These are phyloP conservation scores for Abscondita cerata DNA, from an alignment of 2,888 invertebrate genomes.

Conservation along the genomic window DNA sequence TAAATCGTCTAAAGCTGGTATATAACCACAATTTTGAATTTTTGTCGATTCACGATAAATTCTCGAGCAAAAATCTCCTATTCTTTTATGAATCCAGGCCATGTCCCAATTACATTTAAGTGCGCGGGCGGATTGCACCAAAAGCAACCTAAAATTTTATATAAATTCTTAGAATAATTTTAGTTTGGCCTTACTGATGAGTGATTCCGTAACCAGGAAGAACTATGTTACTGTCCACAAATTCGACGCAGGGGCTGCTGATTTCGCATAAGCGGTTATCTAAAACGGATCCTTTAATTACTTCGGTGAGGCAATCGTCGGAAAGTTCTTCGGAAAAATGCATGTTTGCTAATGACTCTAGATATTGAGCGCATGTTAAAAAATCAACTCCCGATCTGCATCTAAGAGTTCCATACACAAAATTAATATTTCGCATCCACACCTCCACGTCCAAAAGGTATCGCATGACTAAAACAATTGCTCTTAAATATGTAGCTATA, in stretches of 20 bases:
- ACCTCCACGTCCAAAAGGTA: not conserved
- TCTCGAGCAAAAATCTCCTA: constrained; percentile 44
- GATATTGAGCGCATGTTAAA: constrained; percentile 20
- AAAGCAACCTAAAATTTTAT: constrained; percentile 50
- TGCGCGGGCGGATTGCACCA: constrained; percentile 49
- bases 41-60: constrained; percentile 48
- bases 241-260: constrained; percentile 30
- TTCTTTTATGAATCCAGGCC: constrained; percentile 20
- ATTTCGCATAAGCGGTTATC: constrained; percentile 37
- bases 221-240: constrained; percentile 40
- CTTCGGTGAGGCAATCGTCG: constrained; percentile 37
- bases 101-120: constrained; percentile 39
- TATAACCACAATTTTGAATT: constrained; percentile 43
- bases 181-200: constrained; percentile 46
- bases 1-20: constrained; percentile 45
- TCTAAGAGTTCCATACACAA: not conserved
- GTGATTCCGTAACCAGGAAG: constrained; percentile 55
- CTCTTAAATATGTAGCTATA: too few species aligned
- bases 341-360: constrained; percentile 24
- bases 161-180: not conserved
- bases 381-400: not conserved
- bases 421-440: not conserved
- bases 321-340: constrained; percentile 36
- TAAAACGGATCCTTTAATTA: constrained; percentile 23
- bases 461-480: not conserved